phyloP scores from a whole-genome alignment of 2,113 vertebrate genomes.

The Sapayoa aenigma region DNA sequence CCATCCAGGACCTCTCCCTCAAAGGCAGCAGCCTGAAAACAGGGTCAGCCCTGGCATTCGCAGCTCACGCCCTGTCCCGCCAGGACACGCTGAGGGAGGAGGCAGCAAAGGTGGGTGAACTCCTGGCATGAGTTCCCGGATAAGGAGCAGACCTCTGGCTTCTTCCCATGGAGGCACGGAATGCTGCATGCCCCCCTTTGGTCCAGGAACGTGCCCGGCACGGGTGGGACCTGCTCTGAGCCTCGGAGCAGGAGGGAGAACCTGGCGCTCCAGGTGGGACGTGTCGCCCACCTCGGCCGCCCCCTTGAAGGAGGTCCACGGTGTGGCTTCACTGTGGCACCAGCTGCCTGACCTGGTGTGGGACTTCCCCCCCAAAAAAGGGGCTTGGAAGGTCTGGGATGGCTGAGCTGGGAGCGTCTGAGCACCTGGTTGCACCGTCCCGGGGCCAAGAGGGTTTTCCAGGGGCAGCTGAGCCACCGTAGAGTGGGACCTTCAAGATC shows the following conservation, averaged over 20 bases:
- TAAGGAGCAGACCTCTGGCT: not conserved
- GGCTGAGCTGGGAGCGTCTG: not conserved
- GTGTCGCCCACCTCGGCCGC: not conserved
- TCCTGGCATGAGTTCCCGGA: too few species aligned
- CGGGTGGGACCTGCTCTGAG: not conserved
- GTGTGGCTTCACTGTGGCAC: too few species aligned
- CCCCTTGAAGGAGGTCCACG: too few species aligned
- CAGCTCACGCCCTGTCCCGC: constrained; percentile 73
- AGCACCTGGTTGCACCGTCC: too few species aligned
- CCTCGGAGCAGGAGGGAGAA: not conserved
- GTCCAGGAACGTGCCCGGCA: not conserved
- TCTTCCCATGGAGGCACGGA: not conserved
- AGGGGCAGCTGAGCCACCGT: too few species aligned
- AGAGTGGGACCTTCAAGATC: fast-evolving
- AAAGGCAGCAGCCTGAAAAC: constrained; percentile 74
- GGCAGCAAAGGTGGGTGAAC: constrained; percentile 77
- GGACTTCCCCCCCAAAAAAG: too few species aligned
- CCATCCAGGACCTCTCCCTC: constrained; percentile 72
- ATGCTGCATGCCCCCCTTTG: not conserved
- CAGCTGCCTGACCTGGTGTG: too few species aligned
- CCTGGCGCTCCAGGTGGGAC: not conserved
- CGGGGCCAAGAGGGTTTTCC: not conserved
- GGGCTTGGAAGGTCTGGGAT: not conserved
- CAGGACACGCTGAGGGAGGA: constrained; percentile 68
- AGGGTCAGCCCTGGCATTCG: constrained; percentile 77